Evolutionary conservation across 2,888 invertebrate genomes (phyloP), one percentile per base, ranked within the genome.

Genomic region (Epiblema foenella): DNA sequence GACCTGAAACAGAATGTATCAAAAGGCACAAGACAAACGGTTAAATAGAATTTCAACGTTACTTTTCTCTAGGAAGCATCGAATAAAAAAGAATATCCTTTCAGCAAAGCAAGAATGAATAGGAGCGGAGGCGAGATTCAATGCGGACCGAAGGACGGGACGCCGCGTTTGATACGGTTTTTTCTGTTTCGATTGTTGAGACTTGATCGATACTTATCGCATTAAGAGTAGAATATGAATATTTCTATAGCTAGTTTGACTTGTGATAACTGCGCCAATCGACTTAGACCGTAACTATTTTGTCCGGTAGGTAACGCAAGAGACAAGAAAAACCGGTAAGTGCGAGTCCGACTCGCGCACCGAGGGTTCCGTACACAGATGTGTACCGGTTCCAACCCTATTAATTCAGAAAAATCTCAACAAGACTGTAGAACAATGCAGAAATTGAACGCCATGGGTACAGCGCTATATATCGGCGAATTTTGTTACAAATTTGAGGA

Each of bases 81-180:
- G 86, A 88, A 88, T 89, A 89, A 90, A 89, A 89, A 91, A 91
- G 88, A 87, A 85, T 86, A 85, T 85, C 87, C 85, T 82, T 86
- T 80, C 84, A 86, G 91, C 90, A 91, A 91, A 89, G 89, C 85
- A 86, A 89, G 90, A 91, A 91, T 91, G 89, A 91, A 89, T 88
- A 88, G 86, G 83, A 85, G 86, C 82, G 87, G 85, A 83, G 77
- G 82, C 83, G 86, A 81, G 85, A 89, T 89, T 90, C 87, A 90
- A 92, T 89, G 86, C 85, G 78, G 87, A 87, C 86, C 83, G 84
- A 84, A 88, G 87, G 85, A 87, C 88, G 87, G 87, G 85, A 87
- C 88, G 87, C 85, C 84, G 88, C 89, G 86, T 46, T 29, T 17
- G 29, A 8, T n/a, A 18, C 18, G 52, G 0, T 54, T 33, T 52